Evolutionary conservation across 2,888 invertebrate genomes (phyloP), one percentile per base, ranked within the genome.

Genomic region (Parnassius orleans): DNA sequence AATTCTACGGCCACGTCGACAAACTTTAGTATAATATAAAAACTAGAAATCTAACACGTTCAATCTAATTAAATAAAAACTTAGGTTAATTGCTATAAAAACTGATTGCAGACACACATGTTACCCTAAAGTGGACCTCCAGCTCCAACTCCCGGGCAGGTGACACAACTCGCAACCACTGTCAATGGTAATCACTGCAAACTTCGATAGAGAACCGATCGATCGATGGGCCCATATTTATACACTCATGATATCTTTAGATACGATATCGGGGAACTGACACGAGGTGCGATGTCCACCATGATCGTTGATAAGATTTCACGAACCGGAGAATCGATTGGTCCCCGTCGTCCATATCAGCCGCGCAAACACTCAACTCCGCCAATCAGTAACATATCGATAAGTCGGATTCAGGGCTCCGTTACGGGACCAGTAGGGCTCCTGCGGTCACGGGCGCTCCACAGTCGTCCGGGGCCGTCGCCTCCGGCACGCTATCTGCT

Each of bases 201-300:
- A 87, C 81, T 87, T 79, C 82, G 89, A 91, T 87, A 90, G 90
- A 90, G 90, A 82, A 82, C 80, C 84, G 86, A 90, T 90, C 91
- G 90, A 91, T 91, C 84, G 89, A 91, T 89, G 90, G 87, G 82
- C 90, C 75, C 88, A 87, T 91, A 91, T 91, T 90, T 91, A 91
- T 91, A 91, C 90, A 83, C 89, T 91, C 87, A 86, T 85, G 82
- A 86, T 89, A 90, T 90, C 90, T 88, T 78, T 76, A 80, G 90
- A 90, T 90, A 91, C 77, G 83, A 83, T 91, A 91, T 90, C 91
- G 77, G 86, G 75, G 79, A 81, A 77, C 77, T 48, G 86, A 83
- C 87, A 81, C 87, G 84, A 86, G 83, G 86, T 83, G 80, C 80
- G 75, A 83, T 81, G 86, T 90, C 83, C 90, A 88, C 87, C 89